Percentiles rank a stretch among this genome's conserved stretches.
These are phyloP conservation scores for Crambe crambe DNA, from an alignment of 37 sponge, comb jelly and placozoan species.

Conservation along the genomic window DNA sequence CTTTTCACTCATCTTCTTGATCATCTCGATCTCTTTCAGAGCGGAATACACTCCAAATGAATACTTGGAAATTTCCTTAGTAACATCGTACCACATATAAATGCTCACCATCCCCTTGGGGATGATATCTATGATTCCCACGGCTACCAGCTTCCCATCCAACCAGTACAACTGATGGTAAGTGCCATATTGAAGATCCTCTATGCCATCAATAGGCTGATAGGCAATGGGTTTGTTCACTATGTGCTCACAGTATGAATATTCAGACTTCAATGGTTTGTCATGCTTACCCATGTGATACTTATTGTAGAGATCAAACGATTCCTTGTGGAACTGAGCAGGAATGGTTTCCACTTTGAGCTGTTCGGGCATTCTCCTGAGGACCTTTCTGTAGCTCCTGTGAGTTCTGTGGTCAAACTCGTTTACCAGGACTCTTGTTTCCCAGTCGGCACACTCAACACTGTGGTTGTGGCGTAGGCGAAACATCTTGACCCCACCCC, in stretches of 20 bases:
- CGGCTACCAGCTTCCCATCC: slow-evolving; percentile 84
- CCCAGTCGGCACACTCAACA: slow-evolving; percentile 80
- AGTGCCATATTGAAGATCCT: slow-evolving; percentile 89
- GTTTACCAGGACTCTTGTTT: slow-evolving; percentile 72
- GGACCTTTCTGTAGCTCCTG: slow-evolving; percentile 70
- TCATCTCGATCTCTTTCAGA: slow-evolving; percentile 88
- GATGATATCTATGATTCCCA: slow-evolving; percentile 85
- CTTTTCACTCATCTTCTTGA: slow-evolving; percentile 37
- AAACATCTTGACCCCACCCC: slow-evolving; percentile 95
- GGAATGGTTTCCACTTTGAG: slow-evolving; percentile 51
- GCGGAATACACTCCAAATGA: slow-evolving; percentile 94
- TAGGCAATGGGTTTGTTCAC: slow-evolving; percentile 69
- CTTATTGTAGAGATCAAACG: slow-evolving; percentile 79
- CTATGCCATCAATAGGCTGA: slow-evolving; percentile 54
- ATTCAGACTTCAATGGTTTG: slow-evolving; percentile 65
- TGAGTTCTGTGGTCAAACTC: slow-evolving; percentile 62
- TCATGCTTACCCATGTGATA: slow-evolving; percentile 83
- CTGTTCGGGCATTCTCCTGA: slow-evolving; percentile 62
- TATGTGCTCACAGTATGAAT: slow-evolving; percentile 83
- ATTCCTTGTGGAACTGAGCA: slow-evolving; percentile 74
- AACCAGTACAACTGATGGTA: slow-evolving; percentile 85
- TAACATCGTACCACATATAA: slow-evolving; percentile 90
- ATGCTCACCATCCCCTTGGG: slow-evolving; percentile 88
- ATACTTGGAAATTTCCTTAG: slow-evolving; percentile 72
- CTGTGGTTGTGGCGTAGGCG: slow-evolving; percentile 66